Evolutionary conservation across 2,888 invertebrate species (phyloP).

Genomic region (Ormia ochracea): DNA sequence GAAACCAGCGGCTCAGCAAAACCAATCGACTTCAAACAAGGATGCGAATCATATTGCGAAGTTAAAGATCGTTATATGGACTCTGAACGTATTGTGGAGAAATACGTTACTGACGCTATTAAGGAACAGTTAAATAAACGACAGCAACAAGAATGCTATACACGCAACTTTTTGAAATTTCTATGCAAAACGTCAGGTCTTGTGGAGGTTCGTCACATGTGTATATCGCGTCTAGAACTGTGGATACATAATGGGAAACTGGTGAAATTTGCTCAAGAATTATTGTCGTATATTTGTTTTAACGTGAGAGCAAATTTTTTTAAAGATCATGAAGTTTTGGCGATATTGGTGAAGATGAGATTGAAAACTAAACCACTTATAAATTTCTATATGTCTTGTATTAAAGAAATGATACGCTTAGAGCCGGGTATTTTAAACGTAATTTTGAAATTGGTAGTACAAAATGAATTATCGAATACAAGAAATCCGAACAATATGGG

Average conservation of each 20-base stretch:
- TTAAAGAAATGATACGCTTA: slow-evolving; percentile 92
- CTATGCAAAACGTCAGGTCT: slow-evolving; percentile 91
- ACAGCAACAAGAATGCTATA: slow-evolving; percentile 90
- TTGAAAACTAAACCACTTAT: slow-evolving; percentile 95
- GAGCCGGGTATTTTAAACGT: slow-evolving; percentile 90
- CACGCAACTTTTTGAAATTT: slow-evolving; percentile 91
- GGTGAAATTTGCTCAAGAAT: slow-evolving; percentile 92
- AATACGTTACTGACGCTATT: slow-evolving; percentile 89
- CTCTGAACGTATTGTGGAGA: slow-evolving; percentile 79
- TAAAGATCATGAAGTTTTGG: slow-evolving; percentile 86
- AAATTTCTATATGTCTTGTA: slow-evolving; percentile 90
- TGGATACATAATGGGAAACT: slow-evolving; percentile 98
- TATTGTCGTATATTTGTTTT: slow-evolving; percentile 91
- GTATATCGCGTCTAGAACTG: slow-evolving; percentile 84
- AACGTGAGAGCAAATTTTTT: slow-evolving; percentile 87
- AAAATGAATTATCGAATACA: slow-evolving; percentile 94
- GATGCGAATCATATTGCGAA: slow-evolving; percentile 77
- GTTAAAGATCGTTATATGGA: slow-evolving; percentile 79
- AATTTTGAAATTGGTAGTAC: slow-evolving; percentile 92
- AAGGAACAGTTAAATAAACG: slow-evolving; percentile 91
- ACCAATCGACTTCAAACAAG: slow-evolving; percentile 75
- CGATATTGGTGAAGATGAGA: slow-evolving; percentile 91
- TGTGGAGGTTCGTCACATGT: slow-evolving; percentile 81
- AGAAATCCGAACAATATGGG: slow-evolving; percentile 97
- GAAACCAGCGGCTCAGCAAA: slow-evolving; percentile 74